Evolutionary conservation across 2,888 invertebrate species (phyloP).

Genomic region (Limenitis camilla): DNA sequence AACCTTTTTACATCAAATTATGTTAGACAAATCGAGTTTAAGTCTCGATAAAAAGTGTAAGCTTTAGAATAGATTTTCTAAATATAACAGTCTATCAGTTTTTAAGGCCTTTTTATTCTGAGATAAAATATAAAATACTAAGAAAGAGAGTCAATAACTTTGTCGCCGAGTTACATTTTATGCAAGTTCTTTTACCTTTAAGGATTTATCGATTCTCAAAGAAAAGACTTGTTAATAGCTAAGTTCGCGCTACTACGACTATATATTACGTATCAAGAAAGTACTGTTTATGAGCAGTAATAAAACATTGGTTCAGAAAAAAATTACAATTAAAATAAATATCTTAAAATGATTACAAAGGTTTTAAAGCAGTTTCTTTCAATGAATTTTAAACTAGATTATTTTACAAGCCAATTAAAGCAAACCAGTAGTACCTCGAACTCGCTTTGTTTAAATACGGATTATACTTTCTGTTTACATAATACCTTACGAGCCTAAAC

Average conservation of each 20-base stretch:
- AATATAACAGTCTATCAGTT: not conserved
- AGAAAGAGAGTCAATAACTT: not conserved
- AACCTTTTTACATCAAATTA: too few relatives aligned
- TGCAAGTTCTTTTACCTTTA: not conserved
- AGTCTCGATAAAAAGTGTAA: too few relatives aligned
- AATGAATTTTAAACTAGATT: not conserved
- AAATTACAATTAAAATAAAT: too few relatives aligned
- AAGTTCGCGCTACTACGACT: slow-evolving; percentile 9
- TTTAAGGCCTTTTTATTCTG: not conserved
- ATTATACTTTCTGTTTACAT: too few relatives aligned
- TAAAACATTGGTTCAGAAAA: not conserved
- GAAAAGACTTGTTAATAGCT: slow-evolving; percentile 1
- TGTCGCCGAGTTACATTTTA: not conserved
- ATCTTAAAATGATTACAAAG: too few relatives aligned
- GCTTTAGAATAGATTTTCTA: too few relatives aligned
- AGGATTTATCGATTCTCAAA: slow-evolving; percentile 2
- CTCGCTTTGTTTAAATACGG: too few relatives aligned
- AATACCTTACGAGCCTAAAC: too few relatives aligned
- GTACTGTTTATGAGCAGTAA: slow-evolving; percentile 13
- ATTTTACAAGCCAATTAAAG: not conserved
- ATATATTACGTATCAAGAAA: slow-evolving; percentile 16
- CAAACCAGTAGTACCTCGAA: too few relatives aligned
- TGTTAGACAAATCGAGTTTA: too few relatives aligned
- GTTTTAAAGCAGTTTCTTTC: not conserved
- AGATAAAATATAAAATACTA: not conserved